Base-by-base conservation (phyloP, 2,797 vertebrate genomes). In the Hybognathus amarus region DNA sequence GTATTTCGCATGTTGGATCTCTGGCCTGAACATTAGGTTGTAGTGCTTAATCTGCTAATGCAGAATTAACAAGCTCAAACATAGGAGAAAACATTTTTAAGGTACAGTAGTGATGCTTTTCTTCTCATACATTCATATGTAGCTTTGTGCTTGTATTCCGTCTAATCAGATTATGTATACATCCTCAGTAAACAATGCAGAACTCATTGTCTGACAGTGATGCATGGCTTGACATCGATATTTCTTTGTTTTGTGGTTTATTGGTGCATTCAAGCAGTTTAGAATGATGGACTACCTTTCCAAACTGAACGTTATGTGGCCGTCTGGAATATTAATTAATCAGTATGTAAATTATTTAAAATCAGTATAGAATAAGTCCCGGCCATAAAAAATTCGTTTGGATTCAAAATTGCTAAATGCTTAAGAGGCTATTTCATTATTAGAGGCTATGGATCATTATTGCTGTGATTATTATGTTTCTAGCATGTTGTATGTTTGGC, bases 181-280 rank as follows among this genome's bases (percentile, higher is more conserved):
- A 52, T 56, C 30, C 17, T 24, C 18, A 81, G 24, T 27, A 74
- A 82, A 76, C 71, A 76, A 40, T 36, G 24, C 13, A 5, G n/a
- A 67, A 15, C 20, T 64, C 13, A 15, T 64, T 66, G 30, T 52
- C 52, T 66, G 71, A 56, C 71, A 76, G 17, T 75, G 63, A 76
- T 67, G 18, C 63, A 76, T 76, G 47, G 15, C 61, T 30, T 52
- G 61, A 45, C 80, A 18, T 40, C 56, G 36, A 82, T 15, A 15
- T 38, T 20, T 27, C n/a, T 22, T 82, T 54, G 10, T 40, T 82
- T 74, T 70, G 45, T 66, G 71, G 42, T 67, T 82, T 59, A 67
- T 12, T 20, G 3, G 61, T 67, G 71, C 80, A 54, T 66, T 76
- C 27, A 82, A 52, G 22, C 70, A 82, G 79, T 81, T 73, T 47